phyloP scores from a whole-genome alignment of 2,797 vertebrate species.

The Anguilla pacifica region DNA sequence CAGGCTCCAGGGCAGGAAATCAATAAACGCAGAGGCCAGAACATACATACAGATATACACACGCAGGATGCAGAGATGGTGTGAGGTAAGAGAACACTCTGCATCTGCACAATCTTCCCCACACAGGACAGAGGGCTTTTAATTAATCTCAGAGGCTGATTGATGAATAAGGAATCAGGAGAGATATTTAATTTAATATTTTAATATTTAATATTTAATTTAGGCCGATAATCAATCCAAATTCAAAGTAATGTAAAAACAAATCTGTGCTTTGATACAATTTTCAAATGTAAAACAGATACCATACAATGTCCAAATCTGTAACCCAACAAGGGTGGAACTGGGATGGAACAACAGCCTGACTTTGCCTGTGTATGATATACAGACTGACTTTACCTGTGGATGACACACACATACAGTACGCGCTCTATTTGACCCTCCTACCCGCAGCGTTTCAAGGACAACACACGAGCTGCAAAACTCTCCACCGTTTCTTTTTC shows the following conservation, averaged over 20 bases:
- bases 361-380: no score
- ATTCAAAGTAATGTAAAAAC: neutral
- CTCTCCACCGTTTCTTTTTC: no score
- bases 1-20: neutral
- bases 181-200: no score
- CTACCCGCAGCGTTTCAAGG: slow-evolving; percentile 28
- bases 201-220: no score
- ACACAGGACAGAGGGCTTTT: neutral
- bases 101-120: neutral
- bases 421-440: neutral
- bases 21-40: slow-evolving; percentile 8
- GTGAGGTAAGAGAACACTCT: neutral
- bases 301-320: no score
- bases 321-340: no score
- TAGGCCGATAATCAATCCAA: neutral
- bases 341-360: no score
- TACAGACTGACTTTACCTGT: no score
- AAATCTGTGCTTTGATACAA: no score
- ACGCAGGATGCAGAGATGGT: neutral
- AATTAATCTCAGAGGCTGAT: neutral
- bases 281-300: no score
- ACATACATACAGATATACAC: slow-evolving; percentile 31
- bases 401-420: neutral
- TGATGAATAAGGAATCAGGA: neutral
- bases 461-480: slow-evolving; percentile 32